phyloP scores from a whole-genome alignment of 2,888 invertebrate species.

The Conomelus anceps region DNA sequence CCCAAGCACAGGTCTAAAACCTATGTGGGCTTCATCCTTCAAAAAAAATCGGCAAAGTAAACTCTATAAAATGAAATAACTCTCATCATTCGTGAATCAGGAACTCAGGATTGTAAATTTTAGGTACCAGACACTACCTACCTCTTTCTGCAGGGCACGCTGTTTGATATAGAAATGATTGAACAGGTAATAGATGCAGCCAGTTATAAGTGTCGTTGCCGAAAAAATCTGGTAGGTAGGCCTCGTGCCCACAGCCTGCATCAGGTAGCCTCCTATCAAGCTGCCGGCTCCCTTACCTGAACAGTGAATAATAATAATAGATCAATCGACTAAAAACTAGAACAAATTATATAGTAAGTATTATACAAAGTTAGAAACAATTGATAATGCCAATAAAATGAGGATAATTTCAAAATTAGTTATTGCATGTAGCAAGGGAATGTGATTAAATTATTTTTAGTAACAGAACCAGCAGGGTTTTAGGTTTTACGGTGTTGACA shows the following conservation, averaged over 20 bases:
- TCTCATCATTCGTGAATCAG: too few relatives aligned
- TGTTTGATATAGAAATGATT: constrained; percentile 47
- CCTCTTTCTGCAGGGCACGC: constrained; percentile 8
- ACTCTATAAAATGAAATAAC: too few relatives aligned
- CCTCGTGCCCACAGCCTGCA: constrained; percentile 64
- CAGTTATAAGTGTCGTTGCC: constrained; percentile 54
- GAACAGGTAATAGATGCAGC: constrained; percentile 60
- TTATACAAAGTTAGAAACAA: background rate
- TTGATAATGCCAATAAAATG: too few relatives aligned
- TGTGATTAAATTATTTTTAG: too few relatives aligned
- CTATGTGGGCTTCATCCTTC: too few relatives aligned
- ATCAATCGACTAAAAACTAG: constrained; percentile 7
- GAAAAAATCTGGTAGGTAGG: constrained; percentile 66
- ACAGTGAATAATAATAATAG: constrained; percentile 29
- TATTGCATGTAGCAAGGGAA: too few relatives aligned
- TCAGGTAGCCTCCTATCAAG: constrained; percentile 65
- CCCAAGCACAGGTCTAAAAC: too few relatives aligned
- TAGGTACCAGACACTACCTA: background rate
- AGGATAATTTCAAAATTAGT: too few relatives aligned
- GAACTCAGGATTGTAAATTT: background rate
- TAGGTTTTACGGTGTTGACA: too few relatives aligned
- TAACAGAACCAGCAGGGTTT: too few relatives aligned
- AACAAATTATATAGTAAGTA: background rate
- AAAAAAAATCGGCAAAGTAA: too few relatives aligned
- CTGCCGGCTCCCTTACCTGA: constrained; percentile 69